Evolutionary conservation across 2,888 invertebrate genomes (phyloP), one percentile per base, ranked within the genome.

Genomic region (Cordylochernes scorpioides): DNA sequence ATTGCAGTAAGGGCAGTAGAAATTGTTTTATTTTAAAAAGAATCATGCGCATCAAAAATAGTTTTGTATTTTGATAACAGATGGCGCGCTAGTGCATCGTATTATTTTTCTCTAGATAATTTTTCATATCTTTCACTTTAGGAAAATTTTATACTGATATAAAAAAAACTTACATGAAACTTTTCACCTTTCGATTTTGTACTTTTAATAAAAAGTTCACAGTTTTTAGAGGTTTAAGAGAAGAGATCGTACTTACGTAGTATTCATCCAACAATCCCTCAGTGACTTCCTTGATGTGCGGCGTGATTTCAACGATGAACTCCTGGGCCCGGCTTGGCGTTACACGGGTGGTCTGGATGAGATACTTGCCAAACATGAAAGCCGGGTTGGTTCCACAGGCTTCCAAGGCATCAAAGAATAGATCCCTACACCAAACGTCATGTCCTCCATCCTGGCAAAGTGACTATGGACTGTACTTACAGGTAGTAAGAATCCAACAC

Each of bases 301-400:
- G 38, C 4, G 46, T 46, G 10, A 48, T 31, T 17, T 44, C 39
- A n/a, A 27, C 25, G 24, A 45, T 38, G 18, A 50, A 37, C 27
- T 46, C 42, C 12, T 39, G 30, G 12, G 46, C 46, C 13, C 40
- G 32, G 31, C 44, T 42, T 9, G 42, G 45, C 4, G 25, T 32
- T 9, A 48, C 18, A 24, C 42, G 36, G n/a, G 43, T 39, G 13
- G 39, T 30, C 40, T 40, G 43, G 24, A 50, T 45, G 34, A 47
- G 37, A 8, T 44, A 42, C 41, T 48, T 49, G 29, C 51, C 41
- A 16, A 49, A 42, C 4, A 46, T 40, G 17, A 51, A 38, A 2
- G 53, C 42, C 15, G 49, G 46, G 29, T 46, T 46, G 10, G 52
- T 52, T 4, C 56, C 56, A 28, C 45, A 30, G 24, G 39, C 32